Conservation (phyloP, 2,113 vertebrate species). For the Geococcyx californianus region DNA sequence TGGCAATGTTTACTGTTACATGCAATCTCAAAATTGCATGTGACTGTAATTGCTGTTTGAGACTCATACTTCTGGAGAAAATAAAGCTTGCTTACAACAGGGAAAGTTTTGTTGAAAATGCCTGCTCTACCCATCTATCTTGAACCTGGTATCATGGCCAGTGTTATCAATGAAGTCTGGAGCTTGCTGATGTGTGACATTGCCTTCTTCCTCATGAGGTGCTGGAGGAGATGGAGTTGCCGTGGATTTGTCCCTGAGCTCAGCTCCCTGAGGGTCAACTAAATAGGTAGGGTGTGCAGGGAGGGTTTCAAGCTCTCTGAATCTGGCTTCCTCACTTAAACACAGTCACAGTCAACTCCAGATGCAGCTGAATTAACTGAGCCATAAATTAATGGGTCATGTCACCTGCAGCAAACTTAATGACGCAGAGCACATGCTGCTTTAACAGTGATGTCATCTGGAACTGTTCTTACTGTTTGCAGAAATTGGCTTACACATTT, state of each 20-base stretch:
- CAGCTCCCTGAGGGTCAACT: not conserved
- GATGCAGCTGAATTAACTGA: not conserved
- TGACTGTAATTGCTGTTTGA: not conserved
- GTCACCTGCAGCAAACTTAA: not conserved
- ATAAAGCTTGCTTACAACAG: not conserved
- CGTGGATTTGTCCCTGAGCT: not conserved
- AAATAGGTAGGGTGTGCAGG: not conserved
- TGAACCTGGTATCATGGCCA: not conserved
- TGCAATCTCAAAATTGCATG: not conserved
- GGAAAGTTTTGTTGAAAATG: not conserved
- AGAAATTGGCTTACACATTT: not conserved
- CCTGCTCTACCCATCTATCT: not conserved
- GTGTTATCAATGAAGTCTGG: not conserved
- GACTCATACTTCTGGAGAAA: not conserved
- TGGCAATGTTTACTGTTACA: not conserved
- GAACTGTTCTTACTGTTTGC: not conserved
- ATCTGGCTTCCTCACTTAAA: not conserved
- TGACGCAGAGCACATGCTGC: not conserved
- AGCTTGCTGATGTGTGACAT: fast-evolving
- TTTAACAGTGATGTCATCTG: not conserved
- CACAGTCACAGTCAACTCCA: not conserved
- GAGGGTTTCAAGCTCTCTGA: not conserved
- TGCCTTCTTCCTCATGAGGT: fast-evolving
- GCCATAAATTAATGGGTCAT: not conserved
- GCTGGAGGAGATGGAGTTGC: not conserved